Percentiles rank a stretch among this genome's conserved stretches.
These are phyloP conservation scores for Dilophus febrilis DNA, from an alignment of 2,888 invertebrate genomes.

Conservation along the genomic window DNA sequence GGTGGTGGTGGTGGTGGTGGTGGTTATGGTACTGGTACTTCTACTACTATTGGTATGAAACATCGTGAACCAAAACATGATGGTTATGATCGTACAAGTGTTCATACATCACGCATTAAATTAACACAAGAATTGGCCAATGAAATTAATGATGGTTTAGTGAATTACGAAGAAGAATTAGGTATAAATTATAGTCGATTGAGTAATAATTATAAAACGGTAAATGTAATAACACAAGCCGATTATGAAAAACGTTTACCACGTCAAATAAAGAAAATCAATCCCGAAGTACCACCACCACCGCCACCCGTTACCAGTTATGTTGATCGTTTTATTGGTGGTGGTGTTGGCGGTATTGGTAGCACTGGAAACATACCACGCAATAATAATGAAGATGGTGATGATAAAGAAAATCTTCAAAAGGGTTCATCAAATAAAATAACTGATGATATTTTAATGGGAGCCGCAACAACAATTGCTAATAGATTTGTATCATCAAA, in stretches of 20 bases:
- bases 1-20: slow-evolving; percentile 9
- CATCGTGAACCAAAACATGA: slow-evolving; percentile 61
- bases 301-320: slow-evolving; percentile 44
- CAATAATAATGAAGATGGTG: not conserved
- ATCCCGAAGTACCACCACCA: slow-evolving; percentile 67
- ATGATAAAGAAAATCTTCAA: slow-evolving; percentile 13
- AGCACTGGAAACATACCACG: not conserved
- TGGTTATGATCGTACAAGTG: slow-evolving; percentile 79
- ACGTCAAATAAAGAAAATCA: slow-evolving; percentile 40
- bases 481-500: slow-evolving; percentile 18
- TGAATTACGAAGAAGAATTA: slow-evolving; percentile 84
- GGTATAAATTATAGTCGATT: slow-evolving; percentile 34
- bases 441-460: no score
- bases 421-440: slow-evolving; percentile 16
- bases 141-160: slow-evolving; percentile 92
- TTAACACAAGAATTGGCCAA: slow-evolving; percentile 88
- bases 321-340: no score
- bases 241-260: slow-evolving; percentile 67
- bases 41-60: no score
- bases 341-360: no score
- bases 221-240: slow-evolving; percentile 75
- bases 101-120: slow-evolving; percentile 77
- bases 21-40: slow-evolving; percentile 12
- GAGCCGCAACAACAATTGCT: no score
- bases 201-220: slow-evolving; percentile 49